These are phyloP conservation scores for Elephantulus edwardii DNA, from an alignment of 2,113 vertebrate genomes.

Conservation along the genomic window DNA sequence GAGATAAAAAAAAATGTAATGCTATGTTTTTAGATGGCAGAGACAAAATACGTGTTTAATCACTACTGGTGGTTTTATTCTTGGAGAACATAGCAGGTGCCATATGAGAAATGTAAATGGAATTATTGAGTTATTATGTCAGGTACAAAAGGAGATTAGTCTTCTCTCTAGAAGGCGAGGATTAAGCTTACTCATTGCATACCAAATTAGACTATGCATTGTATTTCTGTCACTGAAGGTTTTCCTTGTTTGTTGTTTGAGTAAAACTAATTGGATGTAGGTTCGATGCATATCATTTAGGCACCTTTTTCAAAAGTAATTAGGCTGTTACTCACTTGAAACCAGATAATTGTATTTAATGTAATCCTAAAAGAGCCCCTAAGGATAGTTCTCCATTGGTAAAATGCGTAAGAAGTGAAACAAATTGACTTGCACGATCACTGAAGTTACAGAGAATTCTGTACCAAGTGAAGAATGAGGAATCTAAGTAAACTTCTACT, in stretches of 20 bases:
- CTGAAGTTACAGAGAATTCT: neutral
- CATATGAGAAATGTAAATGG: constrained; percentile 51
- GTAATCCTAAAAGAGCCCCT: constrained; percentile 50
- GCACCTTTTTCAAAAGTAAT: constrained; percentile 68
- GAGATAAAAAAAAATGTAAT: constrained; percentile 6
- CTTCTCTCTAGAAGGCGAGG: constrained; percentile 20
- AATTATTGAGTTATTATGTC: constrained; percentile 59
- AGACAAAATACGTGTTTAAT: neutral
- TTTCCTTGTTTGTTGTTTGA: constrained; percentile 56
- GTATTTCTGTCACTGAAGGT: constrained; percentile 68
- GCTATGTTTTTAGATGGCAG: neutral
- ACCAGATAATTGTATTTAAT: constrained; percentile 64
- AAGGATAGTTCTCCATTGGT: neutral
- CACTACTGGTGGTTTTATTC: constrained; percentile 37
- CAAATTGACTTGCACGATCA: constrained; percentile 35
- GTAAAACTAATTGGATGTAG: constrained; percentile 66
- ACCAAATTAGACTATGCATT: constrained; percentile 57
- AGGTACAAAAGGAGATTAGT: constrained; percentile 57
- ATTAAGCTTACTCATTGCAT: constrained; percentile 50
- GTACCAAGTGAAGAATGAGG: neutral
- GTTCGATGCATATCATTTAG: constrained; percentile 52
- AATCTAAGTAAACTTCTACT: constrained; percentile 5
- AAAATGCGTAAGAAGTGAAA: constrained; percentile 10
- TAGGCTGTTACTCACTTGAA: constrained; percentile 62
- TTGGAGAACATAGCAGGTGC: neutral